Percentiles rank a stretch among this genome's conserved stretches.
Conservation (phyloP, 1,140 invertebrate genomes). For the Magallana gigas region DNA sequence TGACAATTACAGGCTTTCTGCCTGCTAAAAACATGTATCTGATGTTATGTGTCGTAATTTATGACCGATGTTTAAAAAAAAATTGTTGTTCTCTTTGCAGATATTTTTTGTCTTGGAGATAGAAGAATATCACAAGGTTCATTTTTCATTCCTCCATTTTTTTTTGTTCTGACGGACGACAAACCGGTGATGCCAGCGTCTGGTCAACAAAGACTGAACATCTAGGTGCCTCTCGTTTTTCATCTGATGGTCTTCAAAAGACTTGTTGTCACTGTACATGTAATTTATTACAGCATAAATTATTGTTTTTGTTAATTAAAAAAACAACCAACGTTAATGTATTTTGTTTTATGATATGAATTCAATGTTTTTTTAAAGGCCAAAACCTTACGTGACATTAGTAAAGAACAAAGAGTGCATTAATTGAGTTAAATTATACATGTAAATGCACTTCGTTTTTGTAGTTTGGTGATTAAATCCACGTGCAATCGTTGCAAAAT, state of each 20-base stretch:
- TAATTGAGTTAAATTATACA: too few relatives aligned
- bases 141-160: slow-evolving; percentile 2
- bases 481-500: too few relatives aligned
- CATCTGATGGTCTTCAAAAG: not conserved
- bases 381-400: too few relatives aligned
- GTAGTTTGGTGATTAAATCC: too few relatives aligned
- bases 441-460: too few relatives aligned
- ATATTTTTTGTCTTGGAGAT: not conserved
- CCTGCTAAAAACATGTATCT: too few relatives aligned
- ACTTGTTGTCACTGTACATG: not conserved
- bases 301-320: slow-evolving; percentile 18
- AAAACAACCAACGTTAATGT: not conserved
- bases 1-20: not conserved
- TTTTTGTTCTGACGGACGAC: not conserved
- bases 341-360: not conserved
- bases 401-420: too few relatives aligned
- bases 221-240: not conserved
- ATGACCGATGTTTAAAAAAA: not conserved
- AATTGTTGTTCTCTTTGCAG: not conserved
- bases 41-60: not conserved
- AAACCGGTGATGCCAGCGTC: not conserved
- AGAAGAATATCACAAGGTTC: not conserved
- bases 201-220: not conserved
- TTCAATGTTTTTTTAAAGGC: too few relatives aligned
- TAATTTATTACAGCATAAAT: slow-evolving; percentile 1